A percentile compares a stretch with the other conserved stretches of the same genome.
Evolutionary conservation across 2,113 vertebrate genomes (phyloP).

Genomic region (Hypanus sabinus): DNA sequence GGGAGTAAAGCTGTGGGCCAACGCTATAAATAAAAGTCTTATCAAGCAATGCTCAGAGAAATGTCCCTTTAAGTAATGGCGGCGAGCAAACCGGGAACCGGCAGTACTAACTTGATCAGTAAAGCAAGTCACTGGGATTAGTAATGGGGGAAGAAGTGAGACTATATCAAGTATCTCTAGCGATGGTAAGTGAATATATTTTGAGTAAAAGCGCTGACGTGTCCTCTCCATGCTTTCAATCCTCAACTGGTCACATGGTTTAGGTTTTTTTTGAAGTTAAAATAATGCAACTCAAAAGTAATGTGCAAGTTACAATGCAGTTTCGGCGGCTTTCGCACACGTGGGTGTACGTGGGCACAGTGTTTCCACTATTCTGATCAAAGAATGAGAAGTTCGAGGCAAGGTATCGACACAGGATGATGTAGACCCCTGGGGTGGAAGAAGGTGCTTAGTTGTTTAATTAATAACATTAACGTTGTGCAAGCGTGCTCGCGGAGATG

Average conservation of each 20-base stretch:
- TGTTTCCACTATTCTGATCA: background rate
- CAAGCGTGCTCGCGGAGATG: background rate
- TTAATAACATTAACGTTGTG: background rate
- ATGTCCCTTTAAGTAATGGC: background rate
- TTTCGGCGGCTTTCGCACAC: background rate
- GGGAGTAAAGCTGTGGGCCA: background rate
- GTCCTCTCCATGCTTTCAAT: background rate
- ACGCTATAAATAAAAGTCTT: background rate
- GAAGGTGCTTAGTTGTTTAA: background rate
- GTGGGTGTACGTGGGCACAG: background rate
- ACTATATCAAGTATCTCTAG: background rate
- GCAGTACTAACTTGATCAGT: background rate
- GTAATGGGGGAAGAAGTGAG: background rate
- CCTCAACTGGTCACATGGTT: background rate
- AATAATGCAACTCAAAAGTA: too few species aligned
- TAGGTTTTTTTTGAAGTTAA: background rate
- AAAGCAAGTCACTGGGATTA: background rate
- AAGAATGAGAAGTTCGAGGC: background rate
- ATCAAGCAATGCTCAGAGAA: background rate
- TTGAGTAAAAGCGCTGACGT: background rate
- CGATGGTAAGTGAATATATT: background rate
- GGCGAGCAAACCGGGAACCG: too few species aligned
- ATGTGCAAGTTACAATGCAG: background rate
- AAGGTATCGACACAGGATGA: background rate
- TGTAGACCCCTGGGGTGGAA: background rate